A percentile compares a stretch with the other conserved stretches of the same genome.
These are phyloP conservation scores for Gadus chalcogrammus DNA, from an alignment of 2,113 vertebrate species.

Conservation along the genomic window DNA sequence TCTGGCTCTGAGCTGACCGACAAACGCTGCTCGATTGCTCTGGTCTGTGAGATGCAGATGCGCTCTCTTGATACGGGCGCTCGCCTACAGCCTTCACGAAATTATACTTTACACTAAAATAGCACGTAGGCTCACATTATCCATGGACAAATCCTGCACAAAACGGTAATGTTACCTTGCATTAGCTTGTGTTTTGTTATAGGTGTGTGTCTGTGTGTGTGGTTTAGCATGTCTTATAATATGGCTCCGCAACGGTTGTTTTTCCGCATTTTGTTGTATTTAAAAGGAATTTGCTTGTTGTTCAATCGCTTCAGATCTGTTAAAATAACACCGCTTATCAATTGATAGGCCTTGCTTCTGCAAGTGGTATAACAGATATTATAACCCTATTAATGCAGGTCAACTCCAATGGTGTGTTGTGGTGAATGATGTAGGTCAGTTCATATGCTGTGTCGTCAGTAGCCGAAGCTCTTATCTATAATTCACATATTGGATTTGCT, in stretches of 20 bases:
- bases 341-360: no score
- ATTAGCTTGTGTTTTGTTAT: neutral
- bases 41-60: slow-evolving; percentile 48
- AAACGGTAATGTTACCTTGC: slow-evolving; percentile 42
- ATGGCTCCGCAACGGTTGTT: slow-evolving; percentile 16
- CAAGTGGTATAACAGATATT: no score
- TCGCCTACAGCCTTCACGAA: slow-evolving; percentile 31
- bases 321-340: neutral
- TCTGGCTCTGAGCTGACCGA: neutral
- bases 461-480: neutral
- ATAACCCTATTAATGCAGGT: no score
- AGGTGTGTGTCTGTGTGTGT: neutral
- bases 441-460: neutral
- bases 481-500: neutral
- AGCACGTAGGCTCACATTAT: slow-evolving; percentile 19
- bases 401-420: neutral
- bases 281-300: neutral
- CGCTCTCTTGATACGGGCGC: slow-evolving; percentile 34
- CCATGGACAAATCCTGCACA: slow-evolving; percentile 47
- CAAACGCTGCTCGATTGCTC: slow-evolving; percentile 43
- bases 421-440: neutral
- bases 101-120: slow-evolving; percentile 34
- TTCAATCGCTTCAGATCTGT: neutral
- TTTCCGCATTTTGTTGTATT: neutral
- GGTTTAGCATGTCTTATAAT: neutral